phyloP scores from a whole-genome alignment of 2,797 vertebrate species.

The Spatula versicolor region DNA sequence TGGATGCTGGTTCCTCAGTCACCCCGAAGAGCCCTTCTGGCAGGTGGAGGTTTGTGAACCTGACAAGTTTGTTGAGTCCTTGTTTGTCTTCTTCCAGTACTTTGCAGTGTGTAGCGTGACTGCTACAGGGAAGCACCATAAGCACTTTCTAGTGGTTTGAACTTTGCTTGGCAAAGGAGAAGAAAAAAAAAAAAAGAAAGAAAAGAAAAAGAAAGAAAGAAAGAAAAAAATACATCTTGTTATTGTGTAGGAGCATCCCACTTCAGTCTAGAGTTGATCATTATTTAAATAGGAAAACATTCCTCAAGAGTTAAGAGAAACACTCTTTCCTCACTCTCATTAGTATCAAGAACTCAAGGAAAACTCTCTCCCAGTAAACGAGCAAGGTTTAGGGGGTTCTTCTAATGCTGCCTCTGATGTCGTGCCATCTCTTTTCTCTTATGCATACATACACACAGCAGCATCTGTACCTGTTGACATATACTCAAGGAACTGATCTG shows the following conservation, averaged over 20 bases:
- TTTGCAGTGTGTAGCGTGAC: neutral
- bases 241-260: neutral
- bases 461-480: neutral
- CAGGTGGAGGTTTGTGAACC: neutral
- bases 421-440: neutral
- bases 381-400: neutral
- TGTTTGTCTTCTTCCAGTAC: neutral
- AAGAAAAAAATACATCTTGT: neutral
- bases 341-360: neutral
- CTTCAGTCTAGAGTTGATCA: neutral
- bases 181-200: neutral
- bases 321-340: neutral
- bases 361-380: neutral
- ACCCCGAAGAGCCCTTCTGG: neutral
- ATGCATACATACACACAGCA: neutral
- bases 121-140: neutral
- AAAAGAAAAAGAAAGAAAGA: neutral
- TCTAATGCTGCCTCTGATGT: neutral
- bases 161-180: neutral
- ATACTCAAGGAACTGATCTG: neutral
- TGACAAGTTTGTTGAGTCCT: neutral
- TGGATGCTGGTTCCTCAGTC: neutral
- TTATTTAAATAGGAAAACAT: slow-evolving; percentile 19
- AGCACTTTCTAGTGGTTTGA: neutral
- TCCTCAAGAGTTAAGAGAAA: neutral